A percentile compares a stretch with the other conserved stretches of the same genome.
phyloP scores from a whole-genome alignment of 2,888 invertebrate species.

The Carcina quercana region DNA sequence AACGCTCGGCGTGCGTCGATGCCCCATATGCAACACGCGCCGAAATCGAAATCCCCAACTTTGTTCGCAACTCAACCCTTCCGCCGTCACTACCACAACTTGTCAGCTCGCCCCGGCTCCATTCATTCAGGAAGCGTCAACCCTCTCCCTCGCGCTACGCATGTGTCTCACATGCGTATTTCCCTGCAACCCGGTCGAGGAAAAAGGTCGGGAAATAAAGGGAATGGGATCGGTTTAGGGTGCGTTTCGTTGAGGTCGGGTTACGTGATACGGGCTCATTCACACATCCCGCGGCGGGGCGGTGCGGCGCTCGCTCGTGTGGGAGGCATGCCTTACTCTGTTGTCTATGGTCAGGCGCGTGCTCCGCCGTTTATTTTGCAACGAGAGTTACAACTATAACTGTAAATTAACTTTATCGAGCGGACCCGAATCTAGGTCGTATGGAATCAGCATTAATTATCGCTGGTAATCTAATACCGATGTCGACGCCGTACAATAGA shows the following conservation, averaged over 20 bases:
- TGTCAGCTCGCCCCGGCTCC: slow-evolving; percentile 47
- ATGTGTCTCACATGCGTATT: slow-evolving; percentile 55
- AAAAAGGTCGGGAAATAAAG: slow-evolving; percentile 20
- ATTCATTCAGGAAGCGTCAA: slow-evolving; percentile 57
- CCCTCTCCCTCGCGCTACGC: slow-evolving; percentile 48
- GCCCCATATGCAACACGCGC: slow-evolving; percentile 63
- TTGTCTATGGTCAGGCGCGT: slow-evolving; percentile 68
- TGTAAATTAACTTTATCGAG: slow-evolving; percentile 73
- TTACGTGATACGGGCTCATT: slow-evolving; percentile 45
- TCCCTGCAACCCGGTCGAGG: slow-evolving; percentile 32
- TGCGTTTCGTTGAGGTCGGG: slow-evolving; percentile 27
- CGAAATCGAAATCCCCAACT: slow-evolving; percentile 64
- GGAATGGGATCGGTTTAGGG: slow-evolving; percentile 16
- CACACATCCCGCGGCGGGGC: slow-evolving; percentile 21
- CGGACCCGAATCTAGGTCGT: slow-evolving; percentile 69
- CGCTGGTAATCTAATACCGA: slow-evolving; percentile 70
- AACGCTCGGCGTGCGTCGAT: slow-evolving; percentile 14
- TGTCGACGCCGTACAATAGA: slow-evolving; percentile 66
- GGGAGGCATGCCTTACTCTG: slow-evolving; percentile 48
- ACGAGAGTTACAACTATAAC: slow-evolving; percentile 72
- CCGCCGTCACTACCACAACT: slow-evolving; percentile 49
- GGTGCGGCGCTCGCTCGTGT: slow-evolving; percentile 28
- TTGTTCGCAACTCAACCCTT: slow-evolving; percentile 64
- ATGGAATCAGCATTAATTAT: slow-evolving; percentile 75
- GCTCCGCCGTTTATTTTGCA: slow-evolving; percentile 66